Percentiles rank a stretch among this genome's conserved stretches.
These are phyloP conservation scores for Catotricha subobsoleta DNA, from an alignment of 2,888 invertebrate genomes.

Conservation along the genomic window DNA sequence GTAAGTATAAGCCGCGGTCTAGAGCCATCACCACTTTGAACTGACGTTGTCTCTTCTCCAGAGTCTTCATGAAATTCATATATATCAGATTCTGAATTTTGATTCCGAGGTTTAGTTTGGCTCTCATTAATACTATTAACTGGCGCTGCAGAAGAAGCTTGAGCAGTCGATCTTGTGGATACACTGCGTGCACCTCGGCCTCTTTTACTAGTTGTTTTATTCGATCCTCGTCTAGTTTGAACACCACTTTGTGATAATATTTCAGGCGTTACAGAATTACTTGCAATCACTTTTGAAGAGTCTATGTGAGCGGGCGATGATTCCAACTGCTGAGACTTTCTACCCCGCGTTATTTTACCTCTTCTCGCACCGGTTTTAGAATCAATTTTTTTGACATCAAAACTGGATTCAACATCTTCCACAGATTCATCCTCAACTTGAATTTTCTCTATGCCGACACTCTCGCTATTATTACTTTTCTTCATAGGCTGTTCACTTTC, in stretches of 20 bases:
- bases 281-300: slow-evolving; percentile 19
- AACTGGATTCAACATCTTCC: slow-evolving; percentile 18
- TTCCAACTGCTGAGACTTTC: slow-evolving; percentile 8
- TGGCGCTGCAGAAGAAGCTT: slow-evolving; percentile 17
- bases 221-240: slow-evolving; percentile 35
- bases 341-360: slow-evolving; percentile 7
- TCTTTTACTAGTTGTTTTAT: slow-evolving; percentile 5
- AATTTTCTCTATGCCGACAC: slow-evolving; percentile 15
- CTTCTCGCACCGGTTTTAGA: background rate
- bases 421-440: slow-evolving; percentile 22
- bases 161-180: slow-evolving; percentile 11
- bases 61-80: slow-evolving; percentile 87
- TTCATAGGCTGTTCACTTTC: background rate
- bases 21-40: slow-evolving; percentile 13
- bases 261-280: slow-evolving; percentile 13
- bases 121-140: slow-evolving; percentile 10
- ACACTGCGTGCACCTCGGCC: slow-evolving; percentile 19
- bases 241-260: slow-evolving; percentile 28
- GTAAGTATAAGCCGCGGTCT: slow-evolving; percentile 64
- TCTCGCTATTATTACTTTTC: slow-evolving; percentile 23
- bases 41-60: slow-evolving; percentile 50
- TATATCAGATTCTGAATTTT: slow-evolving; percentile 42
- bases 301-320: slow-evolving; percentile 24
- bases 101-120: slow-evolving; percentile 27
- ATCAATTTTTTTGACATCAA: background rate